Base-by-base conservation (phyloP, 30 jellyfish, hydroid and myxozoan genomes). In the Mastigias papua region DNA sequence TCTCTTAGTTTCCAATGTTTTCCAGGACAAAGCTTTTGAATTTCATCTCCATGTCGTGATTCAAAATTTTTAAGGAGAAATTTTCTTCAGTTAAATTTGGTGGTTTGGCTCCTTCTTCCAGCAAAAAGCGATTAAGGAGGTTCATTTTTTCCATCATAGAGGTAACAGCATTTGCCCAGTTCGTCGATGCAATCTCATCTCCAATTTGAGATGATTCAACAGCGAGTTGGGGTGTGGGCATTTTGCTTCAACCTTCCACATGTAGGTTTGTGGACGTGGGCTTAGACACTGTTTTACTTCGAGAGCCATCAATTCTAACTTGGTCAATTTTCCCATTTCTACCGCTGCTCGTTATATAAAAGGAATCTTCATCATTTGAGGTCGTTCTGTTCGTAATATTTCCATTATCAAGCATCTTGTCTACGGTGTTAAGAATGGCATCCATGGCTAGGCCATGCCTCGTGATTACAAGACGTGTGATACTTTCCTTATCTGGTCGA, bases 181-280 rank as follows among this genome's bases (percentile, higher is more conserved):
- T 62, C 74, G 74, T 62, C 35, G 74, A 22, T 62, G 74, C 74
- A 13, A 46, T 46, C 8, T 6, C 60, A 46, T 16, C 60, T 16
- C 60, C 8, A 46, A 46, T 29, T 21, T 29, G 35, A 62, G 74
- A 5, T 62, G 74, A 62, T 62, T 62, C 74, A 62, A 62, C 74
- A 62, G 74, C 74, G 35, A 29, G 74, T 62, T 62, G 74, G 74
- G 74, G 74, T 62, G 74, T 62, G 74, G 74, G 74, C 74, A 62
- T 21, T 25, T 62, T 62, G 74, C 74, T 62, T 62, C 17, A 29
- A 62, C 20, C 74, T 62, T 62, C 74, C 74, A 62, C 74, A 29
- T 62, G 74, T 21, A 62, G 74, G 74, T 62, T 62, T 62, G 74
- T 62, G 74, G 20, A 29, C 74, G 74, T 62, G 74, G 74, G 74